Percentiles rank a stretch among this genome's conserved stretches.
Evolutionary conservation across 2,113 vertebrate genomes (phyloP).

Genomic region (Nyctibius bracteatus): DNA sequence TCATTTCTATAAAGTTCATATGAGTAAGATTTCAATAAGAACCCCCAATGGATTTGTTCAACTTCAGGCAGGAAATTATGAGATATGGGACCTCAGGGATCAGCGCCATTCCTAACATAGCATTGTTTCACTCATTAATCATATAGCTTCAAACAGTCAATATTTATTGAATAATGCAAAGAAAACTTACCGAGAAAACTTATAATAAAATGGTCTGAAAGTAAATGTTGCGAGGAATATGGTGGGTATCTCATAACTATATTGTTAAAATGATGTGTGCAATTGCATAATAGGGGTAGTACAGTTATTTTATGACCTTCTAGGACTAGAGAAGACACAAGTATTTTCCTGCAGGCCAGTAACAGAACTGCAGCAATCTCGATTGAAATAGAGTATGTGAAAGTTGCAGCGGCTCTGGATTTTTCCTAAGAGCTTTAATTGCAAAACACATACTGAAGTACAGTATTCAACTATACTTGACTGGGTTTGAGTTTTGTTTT

Average conservation of each 20-base stretch:
- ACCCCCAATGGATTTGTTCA: background rate
- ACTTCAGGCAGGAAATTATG: background rate
- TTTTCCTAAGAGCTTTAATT: background rate
- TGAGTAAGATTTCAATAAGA: background rate
- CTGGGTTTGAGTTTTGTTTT: background rate
- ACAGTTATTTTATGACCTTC: background rate
- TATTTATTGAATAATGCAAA: background rate
- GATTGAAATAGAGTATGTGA: background rate
- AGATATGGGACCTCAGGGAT: background rate
- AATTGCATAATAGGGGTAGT: background rate
- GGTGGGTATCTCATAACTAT: background rate
- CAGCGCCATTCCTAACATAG: fast-evolving
- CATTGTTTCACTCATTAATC: background rate
- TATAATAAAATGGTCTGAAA: background rate
- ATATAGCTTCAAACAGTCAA: background rate
- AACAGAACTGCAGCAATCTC: background rate
- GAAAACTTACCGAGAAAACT: background rate
- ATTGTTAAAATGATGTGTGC: background rate
- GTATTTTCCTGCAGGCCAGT: background rate
- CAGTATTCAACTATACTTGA: background rate
- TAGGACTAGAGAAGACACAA: background rate
- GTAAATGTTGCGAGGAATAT: background rate
- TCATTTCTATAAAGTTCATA: background rate
- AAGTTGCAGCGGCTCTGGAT: background rate
- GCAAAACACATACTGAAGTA: background rate